phyloP scores from a whole-genome alignment of 1,140 invertebrate species.

The Philaenus spumarius region DNA sequence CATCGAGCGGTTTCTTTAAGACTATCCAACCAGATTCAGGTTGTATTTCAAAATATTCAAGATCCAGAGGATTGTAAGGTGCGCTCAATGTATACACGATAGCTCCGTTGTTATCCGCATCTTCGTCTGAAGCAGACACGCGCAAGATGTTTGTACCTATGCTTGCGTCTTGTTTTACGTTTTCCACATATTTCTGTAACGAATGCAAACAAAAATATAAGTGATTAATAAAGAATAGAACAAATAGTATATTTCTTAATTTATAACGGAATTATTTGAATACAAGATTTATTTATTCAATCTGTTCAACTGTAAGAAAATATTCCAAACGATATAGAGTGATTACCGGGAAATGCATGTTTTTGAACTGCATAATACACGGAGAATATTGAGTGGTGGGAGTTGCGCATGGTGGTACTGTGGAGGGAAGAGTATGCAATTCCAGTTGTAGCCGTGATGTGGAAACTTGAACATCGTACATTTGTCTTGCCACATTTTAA shows the following conservation, averaged over 20 bases:
- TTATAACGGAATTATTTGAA: too few species aligned
- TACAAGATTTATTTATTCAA: too few species aligned
- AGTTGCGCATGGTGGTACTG: too few species aligned
- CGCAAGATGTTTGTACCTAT: slow-evolving; percentile 90
- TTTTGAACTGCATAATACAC: too few species aligned
- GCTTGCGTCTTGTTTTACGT: slow-evolving; percentile 93
- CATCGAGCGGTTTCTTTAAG: slow-evolving; percentile 86
- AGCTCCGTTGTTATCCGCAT: slow-evolving; percentile 93
- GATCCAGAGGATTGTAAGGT: slow-evolving; percentile 72
- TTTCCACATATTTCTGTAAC: slow-evolving; percentile 89
- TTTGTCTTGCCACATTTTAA: too few species aligned
- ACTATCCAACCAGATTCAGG: slow-evolving; percentile 95
- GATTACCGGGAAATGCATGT: too few species aligned
- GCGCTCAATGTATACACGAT: slow-evolving; percentile 86
- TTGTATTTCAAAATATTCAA: slow-evolving; percentile 93
- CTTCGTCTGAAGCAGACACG: slow-evolving; percentile 91
- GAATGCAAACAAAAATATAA: slow-evolving; percentile 14
- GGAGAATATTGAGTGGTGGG: too few species aligned
- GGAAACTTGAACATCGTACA: too few species aligned
- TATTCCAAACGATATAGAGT: too few species aligned
- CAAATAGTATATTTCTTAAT: background rate
- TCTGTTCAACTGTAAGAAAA: too few species aligned
- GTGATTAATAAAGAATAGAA: background rate
- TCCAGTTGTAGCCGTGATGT: too few species aligned
- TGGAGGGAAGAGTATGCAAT: too few species aligned